Percentiles rank a stretch among this genome's conserved stretches.
Conservation (phyloP, 2,113 vertebrate genomes). For the Onychostruthus taczanowskii region DNA sequence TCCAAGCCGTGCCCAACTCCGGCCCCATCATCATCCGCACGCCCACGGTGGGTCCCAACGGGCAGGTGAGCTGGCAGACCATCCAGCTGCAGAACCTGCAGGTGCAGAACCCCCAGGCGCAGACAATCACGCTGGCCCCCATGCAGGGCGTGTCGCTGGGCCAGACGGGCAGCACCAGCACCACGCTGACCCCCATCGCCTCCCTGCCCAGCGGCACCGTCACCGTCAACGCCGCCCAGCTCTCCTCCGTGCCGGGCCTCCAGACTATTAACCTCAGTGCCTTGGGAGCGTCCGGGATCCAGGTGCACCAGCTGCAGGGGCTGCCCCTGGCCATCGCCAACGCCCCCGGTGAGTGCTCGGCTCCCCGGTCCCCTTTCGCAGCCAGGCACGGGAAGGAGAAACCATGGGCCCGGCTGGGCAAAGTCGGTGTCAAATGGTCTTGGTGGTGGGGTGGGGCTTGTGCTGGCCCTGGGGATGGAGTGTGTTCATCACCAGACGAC, state of each 20-base stretch:
- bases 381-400: neutral
- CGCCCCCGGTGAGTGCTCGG: constrained; percentile 78
- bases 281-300: constrained; percentile 86
- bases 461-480: neutral
- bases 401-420: neutral
- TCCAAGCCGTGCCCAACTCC: constrained; percentile 87
- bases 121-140: constrained; percentile 92
- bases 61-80: constrained; percentile 97
- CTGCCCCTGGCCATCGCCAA: constrained; percentile 88
- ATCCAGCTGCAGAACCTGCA: constrained; percentile 93
- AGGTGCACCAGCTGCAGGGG: constrained; percentile 93
- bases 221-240: constrained; percentile 87
- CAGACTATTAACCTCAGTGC: constrained; percentile 98
- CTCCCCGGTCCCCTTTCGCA: neutral
- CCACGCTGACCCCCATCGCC: constrained; percentile 77
- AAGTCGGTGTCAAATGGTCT: accelerated
- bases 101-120: constrained; percentile 83
- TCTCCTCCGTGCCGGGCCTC: constrained; percentile 86
- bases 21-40: constrained; percentile 90
- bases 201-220: constrained; percentile 80
- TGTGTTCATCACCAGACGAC: accelerated
- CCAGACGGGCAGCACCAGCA: constrained; percentile 78
- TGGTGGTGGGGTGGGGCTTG: neutral
- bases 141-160: constrained; percentile 87
- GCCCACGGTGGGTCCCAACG: constrained; percentile 89